phyloP scores from a whole-genome alignment of 2,888 invertebrate species.

The Macrophya alboannulata region DNA sequence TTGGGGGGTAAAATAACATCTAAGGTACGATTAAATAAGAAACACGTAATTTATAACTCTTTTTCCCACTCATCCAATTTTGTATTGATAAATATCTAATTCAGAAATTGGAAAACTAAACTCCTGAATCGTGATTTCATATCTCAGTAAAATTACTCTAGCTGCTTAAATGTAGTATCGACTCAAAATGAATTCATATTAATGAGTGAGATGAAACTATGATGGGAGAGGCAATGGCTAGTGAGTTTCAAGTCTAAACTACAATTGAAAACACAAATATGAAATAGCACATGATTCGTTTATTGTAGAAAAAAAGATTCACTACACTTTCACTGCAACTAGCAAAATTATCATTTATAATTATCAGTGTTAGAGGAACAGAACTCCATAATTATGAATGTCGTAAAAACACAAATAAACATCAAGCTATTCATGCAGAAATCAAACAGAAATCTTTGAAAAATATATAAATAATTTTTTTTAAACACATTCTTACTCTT shows the following conservation, averaged over 20 bases:
- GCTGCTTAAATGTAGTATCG: background rate
- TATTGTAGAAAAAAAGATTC: conserved; percentile 26
- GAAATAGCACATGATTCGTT: conserved; percentile 27
- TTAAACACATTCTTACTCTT: background rate
- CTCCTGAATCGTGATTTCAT: background rate
- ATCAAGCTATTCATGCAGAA: conserved; percentile 22
- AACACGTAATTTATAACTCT: background rate
- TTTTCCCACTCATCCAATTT: background rate
- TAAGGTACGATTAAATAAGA: background rate
- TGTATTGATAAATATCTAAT: conserved; percentile 1
- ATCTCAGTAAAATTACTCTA: background rate
- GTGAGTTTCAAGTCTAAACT: conserved; percentile 18
- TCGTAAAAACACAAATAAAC: background rate
- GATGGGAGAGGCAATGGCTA: conserved; percentile 19
- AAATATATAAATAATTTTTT: conserved; percentile 20
- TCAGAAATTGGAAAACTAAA: background rate
- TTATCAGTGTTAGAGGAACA: conserved; percentile 6
- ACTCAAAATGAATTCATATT: background rate
- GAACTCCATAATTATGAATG: background rate
- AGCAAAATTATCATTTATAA: conserved; percentile 27
- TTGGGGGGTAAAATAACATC: background rate
- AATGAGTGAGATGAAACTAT: background rate
- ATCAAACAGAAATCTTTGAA: background rate
- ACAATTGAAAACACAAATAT: conserved; percentile 44
- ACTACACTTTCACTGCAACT: conserved; percentile 41